Conservation (phyloP, 2,113 vertebrate species). For the Tragelaphus buxtoni region DNA sequence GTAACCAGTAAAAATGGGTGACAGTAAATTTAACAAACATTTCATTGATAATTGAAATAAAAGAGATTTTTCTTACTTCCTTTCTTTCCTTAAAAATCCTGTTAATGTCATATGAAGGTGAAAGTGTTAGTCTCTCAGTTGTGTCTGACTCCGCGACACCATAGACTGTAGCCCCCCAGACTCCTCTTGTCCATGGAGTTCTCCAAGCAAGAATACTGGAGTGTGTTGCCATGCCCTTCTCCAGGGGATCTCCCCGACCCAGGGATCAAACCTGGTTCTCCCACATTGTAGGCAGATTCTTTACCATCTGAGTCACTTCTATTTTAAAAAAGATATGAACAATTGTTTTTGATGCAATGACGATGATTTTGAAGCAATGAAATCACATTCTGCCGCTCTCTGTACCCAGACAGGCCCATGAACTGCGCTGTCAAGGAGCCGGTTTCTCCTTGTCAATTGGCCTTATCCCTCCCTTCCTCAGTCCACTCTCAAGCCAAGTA, state of each 20-base stretch:
- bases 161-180: background rate
- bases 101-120: background rate
- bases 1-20: background rate
- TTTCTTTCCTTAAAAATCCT: background rate
- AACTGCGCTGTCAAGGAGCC: background rate
- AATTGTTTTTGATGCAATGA: background rate
- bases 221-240: background rate
- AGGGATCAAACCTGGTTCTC: background rate
- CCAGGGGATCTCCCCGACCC: background rate
- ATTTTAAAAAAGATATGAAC: background rate
- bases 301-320: background rate
- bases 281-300: background rate
- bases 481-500: background rate
- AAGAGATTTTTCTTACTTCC: background rate
- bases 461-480: background rate
- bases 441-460: background rate
- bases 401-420: too few relatives aligned
- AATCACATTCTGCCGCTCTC: background rate
- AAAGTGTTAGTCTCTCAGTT: background rate
- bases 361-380: background rate
- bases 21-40: background rate
- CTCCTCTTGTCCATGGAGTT: background rate
- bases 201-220: background rate
- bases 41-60: slow-evolving; percentile 15
- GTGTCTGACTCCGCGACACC: background rate